Base-by-base conservation (phyloP, 1,140 invertebrate species). In the Lasaia peninsularis region DNA sequence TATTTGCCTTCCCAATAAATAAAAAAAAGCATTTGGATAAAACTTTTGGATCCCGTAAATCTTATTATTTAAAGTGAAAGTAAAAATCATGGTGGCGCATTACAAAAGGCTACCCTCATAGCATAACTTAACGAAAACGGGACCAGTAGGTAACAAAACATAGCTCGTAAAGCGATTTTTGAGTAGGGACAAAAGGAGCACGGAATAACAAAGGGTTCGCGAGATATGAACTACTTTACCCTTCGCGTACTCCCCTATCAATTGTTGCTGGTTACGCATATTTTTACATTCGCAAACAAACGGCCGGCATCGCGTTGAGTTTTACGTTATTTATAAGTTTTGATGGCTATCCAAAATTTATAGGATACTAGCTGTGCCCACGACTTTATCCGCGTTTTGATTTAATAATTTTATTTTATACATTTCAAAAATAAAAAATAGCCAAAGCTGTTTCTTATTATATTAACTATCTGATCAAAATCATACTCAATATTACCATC, bases 201-300 rank as follows among this genome's bases (percentile, higher is more conserved):
- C 71, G 73, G 79, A 75, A 75, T 81, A 71, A 65, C 65, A 75
- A 74, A 78, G 77, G 77, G 80, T 75, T 72, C 67, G 60, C 67
- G 65, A 73, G 73, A 77, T 77, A 76, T 73, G 72, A 78, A 76
- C 78, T 78, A 79, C 69, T 68, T 73, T 73, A 65, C 73, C 75
- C 75, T 68, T 68, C 67, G 51, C 65, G 37, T 56, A 62, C 56
- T 72, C 83, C 76, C 81, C 76, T 79, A 78, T 78, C 78, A 84
- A 84, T 77, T 83, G 80, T 82, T 83, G 76, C 75, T 70, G 76
- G 74, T 78, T 80, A 78, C 78, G 77, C 81, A 79, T 77, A 85
- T 79, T 81, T 81, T 82, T 83, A 71, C 66, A 67, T 66, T 60
- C 66, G 65, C 65, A 70, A 76, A 73, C 70, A 71, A 71, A 58